Evolutionary conservation across 2,888 invertebrate species (phyloP), one percentile per base, ranked within the genome.

Genomic region (Euclidia mi): DNA sequence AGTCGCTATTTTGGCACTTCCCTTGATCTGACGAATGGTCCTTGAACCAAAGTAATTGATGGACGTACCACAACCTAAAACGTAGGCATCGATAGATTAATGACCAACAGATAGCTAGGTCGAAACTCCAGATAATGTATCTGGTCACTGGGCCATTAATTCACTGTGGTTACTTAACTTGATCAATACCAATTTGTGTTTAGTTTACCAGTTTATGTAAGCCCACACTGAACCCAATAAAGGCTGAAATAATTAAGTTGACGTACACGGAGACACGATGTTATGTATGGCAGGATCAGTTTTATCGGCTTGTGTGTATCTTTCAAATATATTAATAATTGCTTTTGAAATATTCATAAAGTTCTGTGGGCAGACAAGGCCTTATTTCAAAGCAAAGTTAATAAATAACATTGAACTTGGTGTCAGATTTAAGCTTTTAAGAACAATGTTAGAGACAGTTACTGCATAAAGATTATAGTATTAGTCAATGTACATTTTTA

Each of bases 1-100:
- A 40, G 61, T 60, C 63, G 64, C 64, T 58, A 61, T 71, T 78
- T 81, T 79, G 68, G 72, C 78, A 76, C 71, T 71, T 72, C 80
- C 80, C 70, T 67, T 60, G 53, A 65, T 65, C 74, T 85, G 85
- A 88, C 79, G 81, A 82, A 87, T 87, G 85, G 80, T 83, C 80
- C 78, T 81, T 84, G 82, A 82, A 83, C 84, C 81, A 71, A 65
- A 65, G 84, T 92, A 90, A 92, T 92, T 91, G 88, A 92, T 92
- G 86, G 84, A 82, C 80, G 75, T 77, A 71, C 76, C 78, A 49
- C 64, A 76, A 78, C 83, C 83, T 90, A 84, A 87, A 91, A 90
- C 84, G 87, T 82, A 85, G 87, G 85, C 84, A 88, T 85, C 87
- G 84, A 88, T 87, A 91, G 92, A 93, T 92, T 92, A 91, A 93